Conservation (phyloP, 2,888 invertebrate genomes). For the Drosophila phalerata region DNA sequence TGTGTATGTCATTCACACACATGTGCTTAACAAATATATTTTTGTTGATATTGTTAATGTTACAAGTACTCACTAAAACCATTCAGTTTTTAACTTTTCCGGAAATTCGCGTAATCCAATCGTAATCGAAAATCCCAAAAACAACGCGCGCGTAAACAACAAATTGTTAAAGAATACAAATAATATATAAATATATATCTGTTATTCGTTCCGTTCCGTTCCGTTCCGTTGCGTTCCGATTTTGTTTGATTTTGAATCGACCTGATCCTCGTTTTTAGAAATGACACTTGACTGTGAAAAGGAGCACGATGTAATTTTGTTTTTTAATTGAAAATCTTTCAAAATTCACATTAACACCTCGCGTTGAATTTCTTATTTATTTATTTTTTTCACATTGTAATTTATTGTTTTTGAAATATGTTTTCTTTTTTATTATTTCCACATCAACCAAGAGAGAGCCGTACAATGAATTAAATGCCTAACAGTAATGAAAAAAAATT, state of each 20-base stretch:
- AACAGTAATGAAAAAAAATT: neutral
- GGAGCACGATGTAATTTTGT: constrained; percentile 84
- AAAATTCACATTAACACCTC: constrained; percentile 35
- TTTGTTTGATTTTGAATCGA: constrained; percentile 43
- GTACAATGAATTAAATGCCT: neutral
- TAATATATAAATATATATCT: constrained; percentile 14
- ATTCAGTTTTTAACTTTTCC: neutral
- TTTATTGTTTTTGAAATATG: constrained; percentile 2
- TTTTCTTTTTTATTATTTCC: neutral
- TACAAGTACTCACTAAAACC: neutral
- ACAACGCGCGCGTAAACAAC: constrained; percentile 6
- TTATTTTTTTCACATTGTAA: neutral
- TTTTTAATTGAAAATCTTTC: constrained; percentile 46
- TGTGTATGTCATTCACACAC: constrained; percentile 1
- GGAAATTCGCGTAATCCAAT: neutral
- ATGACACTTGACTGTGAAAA: constrained; percentile 85
- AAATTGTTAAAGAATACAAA: constrained; percentile 1
- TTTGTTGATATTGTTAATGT: neutral
- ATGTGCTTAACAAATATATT: constrained; percentile 1
- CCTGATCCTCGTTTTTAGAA: constrained; percentile 52
- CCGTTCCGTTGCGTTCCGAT: constrained; percentile 40
- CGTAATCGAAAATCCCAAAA: neutral
- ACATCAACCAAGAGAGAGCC: neutral
- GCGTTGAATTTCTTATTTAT: neutral
- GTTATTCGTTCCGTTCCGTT: constrained; percentile 30